Evolutionary conservation across 2,888 invertebrate species (phyloP).

Genomic region (Julus scanicus): DNA sequence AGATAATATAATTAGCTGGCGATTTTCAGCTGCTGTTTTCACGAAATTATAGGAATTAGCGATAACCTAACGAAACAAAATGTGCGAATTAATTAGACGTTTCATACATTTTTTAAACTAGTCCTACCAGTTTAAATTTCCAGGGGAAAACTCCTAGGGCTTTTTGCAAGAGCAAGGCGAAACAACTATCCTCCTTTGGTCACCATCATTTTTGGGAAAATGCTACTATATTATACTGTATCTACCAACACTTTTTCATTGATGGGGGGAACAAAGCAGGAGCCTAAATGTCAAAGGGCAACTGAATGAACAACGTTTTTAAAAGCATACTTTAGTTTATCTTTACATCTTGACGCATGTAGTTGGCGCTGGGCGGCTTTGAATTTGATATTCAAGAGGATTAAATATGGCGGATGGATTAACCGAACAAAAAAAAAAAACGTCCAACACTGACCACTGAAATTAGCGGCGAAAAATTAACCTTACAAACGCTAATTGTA

Average conservation of each 20-base stretch:
- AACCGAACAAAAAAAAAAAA: neutral
- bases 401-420: constrained; percentile 15
- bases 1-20: neutral
- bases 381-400: neutral
- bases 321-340: neutral
- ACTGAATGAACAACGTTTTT: neutral
- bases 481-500: neutral
- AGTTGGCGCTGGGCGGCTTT: neutral
- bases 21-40: constrained; percentile 4
- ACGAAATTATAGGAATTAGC: constrained; percentile 19
- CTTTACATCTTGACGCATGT: neutral
- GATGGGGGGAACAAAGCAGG: too few relatives aligned
- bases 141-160: neutral
- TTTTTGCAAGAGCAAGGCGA: neutral
- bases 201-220: neutral
- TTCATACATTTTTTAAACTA: neutral
- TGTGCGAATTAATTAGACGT: constrained; percentile 5
- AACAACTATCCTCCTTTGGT: neutral
- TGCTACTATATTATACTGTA: too few relatives aligned
- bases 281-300: neutral
- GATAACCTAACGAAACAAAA: neutral
- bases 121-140: neutral
- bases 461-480: neutral
- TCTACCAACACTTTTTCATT: neutral
- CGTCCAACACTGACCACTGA: constrained; percentile 9